A percentile compares a stretch with the other conserved stretches of the same genome.
These are phyloP conservation scores for Brachionus asplanchnoidis DNA, from an alignment of 1,140 invertebrate genomes.

Conservation along the genomic window DNA sequence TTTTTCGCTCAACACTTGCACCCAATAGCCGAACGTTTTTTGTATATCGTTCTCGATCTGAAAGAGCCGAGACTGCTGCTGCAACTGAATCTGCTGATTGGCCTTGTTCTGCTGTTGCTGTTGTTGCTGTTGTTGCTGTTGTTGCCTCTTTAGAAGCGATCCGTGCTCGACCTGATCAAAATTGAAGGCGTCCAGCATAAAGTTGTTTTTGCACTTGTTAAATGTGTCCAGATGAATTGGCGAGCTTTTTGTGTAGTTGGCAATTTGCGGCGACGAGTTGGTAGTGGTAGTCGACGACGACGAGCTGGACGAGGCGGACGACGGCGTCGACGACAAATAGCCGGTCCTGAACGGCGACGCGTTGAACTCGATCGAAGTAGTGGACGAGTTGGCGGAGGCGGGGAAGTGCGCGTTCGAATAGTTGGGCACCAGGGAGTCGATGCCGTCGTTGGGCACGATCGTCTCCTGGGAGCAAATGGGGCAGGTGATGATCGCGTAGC, in stretches of 20 bases:
- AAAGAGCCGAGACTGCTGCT: not conserved
- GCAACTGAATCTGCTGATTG: not conserved
- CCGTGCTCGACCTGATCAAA: not conserved
- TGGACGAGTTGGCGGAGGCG: not conserved
- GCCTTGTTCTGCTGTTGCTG: not conserved
- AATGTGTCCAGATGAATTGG: not conserved
- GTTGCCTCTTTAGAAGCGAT: no score
- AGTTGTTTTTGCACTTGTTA: not conserved
- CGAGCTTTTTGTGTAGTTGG: not conserved
- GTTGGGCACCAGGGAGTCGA: not conserved
- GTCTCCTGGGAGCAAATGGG: conserved; percentile 9
- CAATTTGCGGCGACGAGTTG: conserved; percentile 12
- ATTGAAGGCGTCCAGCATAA: not conserved
- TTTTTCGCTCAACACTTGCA: not conserved
- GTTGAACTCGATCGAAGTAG: not conserved
- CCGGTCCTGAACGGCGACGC: not conserved
- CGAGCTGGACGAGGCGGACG: not conserved
- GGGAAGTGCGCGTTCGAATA: not conserved
- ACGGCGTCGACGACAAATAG: conserved; percentile 1
- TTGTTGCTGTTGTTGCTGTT: no score
- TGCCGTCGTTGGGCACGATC: not conserved
- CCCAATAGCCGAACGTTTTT: not conserved
- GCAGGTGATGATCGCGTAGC: not conserved
- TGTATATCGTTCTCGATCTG: conserved; percentile 17
- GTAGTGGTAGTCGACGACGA: not conserved